Percentiles rank a stretch among this genome's conserved stretches.
Conservation (phyloP, 2,797 vertebrate species). For the Neosilurus mollespiculum region DNA sequence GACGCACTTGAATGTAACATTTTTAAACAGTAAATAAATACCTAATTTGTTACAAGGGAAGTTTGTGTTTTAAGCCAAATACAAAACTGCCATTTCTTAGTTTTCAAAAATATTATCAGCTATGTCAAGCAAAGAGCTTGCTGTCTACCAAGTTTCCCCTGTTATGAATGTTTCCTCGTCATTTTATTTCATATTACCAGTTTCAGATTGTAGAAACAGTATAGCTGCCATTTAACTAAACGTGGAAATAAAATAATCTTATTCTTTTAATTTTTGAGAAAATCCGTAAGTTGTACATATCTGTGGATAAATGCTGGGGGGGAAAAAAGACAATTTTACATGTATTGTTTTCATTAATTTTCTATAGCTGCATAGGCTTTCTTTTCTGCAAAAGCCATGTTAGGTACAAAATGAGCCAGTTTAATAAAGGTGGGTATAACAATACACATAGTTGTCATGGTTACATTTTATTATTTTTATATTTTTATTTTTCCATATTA, state of each 20-base stretch:
- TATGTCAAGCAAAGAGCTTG: not conserved
- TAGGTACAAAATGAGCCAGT: not conserved
- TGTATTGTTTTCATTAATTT: not conserved
- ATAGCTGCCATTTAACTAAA: not conserved
- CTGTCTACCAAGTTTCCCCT: not conserved
- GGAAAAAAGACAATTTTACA: not conserved
- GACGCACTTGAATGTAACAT: not conserved
- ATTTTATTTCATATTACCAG: not conserved
- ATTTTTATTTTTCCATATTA: not conserved
- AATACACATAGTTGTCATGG: not conserved
- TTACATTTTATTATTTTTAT: not conserved
- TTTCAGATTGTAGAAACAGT: not conserved
- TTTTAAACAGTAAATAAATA: slow-evolving; percentile 12
- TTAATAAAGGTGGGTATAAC: not conserved
- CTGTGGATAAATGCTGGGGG: not conserved
- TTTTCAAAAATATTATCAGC: not conserved
- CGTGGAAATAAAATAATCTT: not conserved
- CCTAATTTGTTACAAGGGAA: not conserved
- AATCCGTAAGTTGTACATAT: not conserved
- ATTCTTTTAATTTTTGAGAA: not conserved
- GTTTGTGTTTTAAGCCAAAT: not conserved
- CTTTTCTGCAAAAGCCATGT: not conserved
- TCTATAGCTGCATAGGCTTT: not conserved
- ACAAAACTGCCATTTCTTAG: not conserved
- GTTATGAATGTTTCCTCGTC: not conserved